Conservation (phyloP, 1,140 invertebrate species). For the Mamestra configurata region DNA sequence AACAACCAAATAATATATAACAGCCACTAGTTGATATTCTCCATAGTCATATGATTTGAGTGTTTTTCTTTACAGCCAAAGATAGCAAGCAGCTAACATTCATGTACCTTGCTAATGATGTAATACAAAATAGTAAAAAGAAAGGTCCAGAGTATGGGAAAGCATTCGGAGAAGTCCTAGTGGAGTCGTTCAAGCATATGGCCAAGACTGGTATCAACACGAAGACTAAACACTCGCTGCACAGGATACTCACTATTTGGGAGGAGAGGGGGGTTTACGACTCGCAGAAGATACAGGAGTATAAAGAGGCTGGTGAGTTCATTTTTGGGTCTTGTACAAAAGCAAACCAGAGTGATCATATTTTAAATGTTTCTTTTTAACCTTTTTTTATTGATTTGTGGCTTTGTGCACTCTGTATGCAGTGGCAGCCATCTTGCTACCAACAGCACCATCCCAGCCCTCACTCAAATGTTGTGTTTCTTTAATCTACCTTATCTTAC, state of each 20-base stretch:
- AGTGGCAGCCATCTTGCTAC: too few relatives aligned
- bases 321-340: background rate
- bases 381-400: too few relatives aligned
- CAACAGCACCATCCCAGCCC: too few relatives aligned
- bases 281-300: slow-evolving; percentile 92
- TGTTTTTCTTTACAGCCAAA: slow-evolving; percentile 90
- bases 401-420: too few relatives aligned
- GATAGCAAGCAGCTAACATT: slow-evolving; percentile 96
- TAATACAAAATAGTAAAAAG: slow-evolving; percentile 99
- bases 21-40: too few relatives aligned
- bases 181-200: slow-evolving; percentile 95
- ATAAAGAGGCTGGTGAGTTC: slow-evolving; percentile 89
- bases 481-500: too few relatives aligned
- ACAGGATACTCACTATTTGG: slow-evolving; percentile 96
- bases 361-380: too few relatives aligned
- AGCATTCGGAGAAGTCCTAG: slow-evolving; percentile 93
- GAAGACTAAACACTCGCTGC: slow-evolving; percentile 93
- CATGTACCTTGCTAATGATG: slow-evolving; percentile 99
- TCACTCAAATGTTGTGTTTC: too few relatives aligned
- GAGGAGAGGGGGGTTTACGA: slow-evolving; percentile 97
- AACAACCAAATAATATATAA: too few relatives aligned
- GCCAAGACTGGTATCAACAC: slow-evolving; percentile 91
- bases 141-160: slow-evolving; percentile 98
- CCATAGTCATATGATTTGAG: too few relatives aligned
- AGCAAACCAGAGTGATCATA: too few relatives aligned